Percentiles rank a stretch among this genome's conserved stretches.
Conservation (phyloP, 1,140 invertebrate species). For the Macrotrachela quadricornifera region DNA sequence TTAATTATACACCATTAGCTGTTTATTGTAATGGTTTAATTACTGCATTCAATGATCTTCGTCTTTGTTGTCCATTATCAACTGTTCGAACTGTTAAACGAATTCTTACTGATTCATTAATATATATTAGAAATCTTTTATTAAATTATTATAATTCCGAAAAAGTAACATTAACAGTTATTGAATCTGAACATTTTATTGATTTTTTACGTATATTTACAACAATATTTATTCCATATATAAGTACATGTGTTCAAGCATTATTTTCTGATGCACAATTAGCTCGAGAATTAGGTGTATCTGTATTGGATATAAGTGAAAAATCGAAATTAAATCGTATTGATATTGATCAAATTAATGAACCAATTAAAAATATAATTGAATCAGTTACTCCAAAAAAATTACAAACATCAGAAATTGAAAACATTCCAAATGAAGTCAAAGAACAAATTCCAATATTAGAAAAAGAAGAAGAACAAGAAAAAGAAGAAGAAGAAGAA, state of each 20-base stretch:
- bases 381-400: too few relatives aligned
- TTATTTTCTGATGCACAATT: slow-evolving; percentile 54
- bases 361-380: too few relatives aligned
- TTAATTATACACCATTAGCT: slow-evolving; percentile 69
- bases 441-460: too few relatives aligned
- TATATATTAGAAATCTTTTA: slow-evolving; percentile 43
- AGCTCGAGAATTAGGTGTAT: slow-evolving; percentile 12
- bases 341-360: too few relatives aligned
- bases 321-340: too few relatives aligned
- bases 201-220: slow-evolving; percentile 53
- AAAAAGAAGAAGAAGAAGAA: too few relatives aligned
- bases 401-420: too few relatives aligned
- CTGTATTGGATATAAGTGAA: too few relatives aligned
- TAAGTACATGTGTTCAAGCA: slow-evolving; percentile 56
- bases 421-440: too few relatives aligned
- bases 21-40: slow-evolving; percentile 70
- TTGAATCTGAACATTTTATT: slow-evolving; percentile 53
- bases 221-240: slow-evolving; percentile 56
- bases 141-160: slow-evolving; percentile 43
- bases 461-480: too few relatives aligned
- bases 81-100: slow-evolving; percentile 46
- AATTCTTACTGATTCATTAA: slow-evolving; percentile 45
- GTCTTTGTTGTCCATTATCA: slow-evolving; percentile 54
- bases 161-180: slow-evolving; percentile 42
- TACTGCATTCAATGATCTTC: slow-evolving; percentile 52